A percentile compares a stretch with the other conserved stretches of the same genome.
These are phyloP conservation scores for Hyphantria cunea DNA, from an alignment of 1,140 invertebrate species.

Conservation along the genomic window DNA sequence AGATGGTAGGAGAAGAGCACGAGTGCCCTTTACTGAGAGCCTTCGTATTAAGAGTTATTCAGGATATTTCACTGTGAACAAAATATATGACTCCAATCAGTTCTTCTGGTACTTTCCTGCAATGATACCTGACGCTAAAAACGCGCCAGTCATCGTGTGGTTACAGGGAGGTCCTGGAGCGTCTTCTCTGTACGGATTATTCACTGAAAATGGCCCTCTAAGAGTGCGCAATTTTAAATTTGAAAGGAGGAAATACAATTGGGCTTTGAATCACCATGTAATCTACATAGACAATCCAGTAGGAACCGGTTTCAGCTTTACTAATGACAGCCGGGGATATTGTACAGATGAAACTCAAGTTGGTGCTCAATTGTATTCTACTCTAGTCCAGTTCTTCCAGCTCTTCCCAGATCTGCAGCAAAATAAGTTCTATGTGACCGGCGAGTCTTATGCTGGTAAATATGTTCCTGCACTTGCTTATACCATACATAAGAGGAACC, in stretches of 20 bases:
- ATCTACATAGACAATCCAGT: conserved; percentile 95
- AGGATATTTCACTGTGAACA: conserved; percentile 88
- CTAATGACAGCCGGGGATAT: conserved; percentile 84
- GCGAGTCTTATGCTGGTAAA: conserved; percentile 94
- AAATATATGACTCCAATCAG: conserved; percentile 85
- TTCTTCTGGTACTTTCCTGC: conserved; percentile 92
- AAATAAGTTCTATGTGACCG: conserved; percentile 90
- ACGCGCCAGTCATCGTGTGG: conserved; percentile 88
- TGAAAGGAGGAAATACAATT: conserved; percentile 85
- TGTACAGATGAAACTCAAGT: conserved; percentile 86
- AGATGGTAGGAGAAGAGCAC: conserved; percentile 56
- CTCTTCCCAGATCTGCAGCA: conserved; percentile 86
- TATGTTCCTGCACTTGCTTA: conserved; percentile 91
- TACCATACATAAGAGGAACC: conserved; percentile 86
- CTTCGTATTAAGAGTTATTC: conserved; percentile 82
- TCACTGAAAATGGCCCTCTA: conserved; percentile 90
- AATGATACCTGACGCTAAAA: conserved; percentile 69
- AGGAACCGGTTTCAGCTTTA: conserved; percentile 91
- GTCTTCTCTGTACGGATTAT: conserved; percentile 90
- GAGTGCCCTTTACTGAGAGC: conserved; percentile 68
- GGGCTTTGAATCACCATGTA: conserved; percentile 88
- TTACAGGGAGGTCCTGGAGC: conserved; percentile 91
- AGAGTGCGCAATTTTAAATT: conserved; percentile 74
- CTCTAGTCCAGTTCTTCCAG: conserved; percentile 87
- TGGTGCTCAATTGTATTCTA: conserved; percentile 85